These are phyloP conservation scores for Crematogaster levior DNA, from an alignment of 2,888 invertebrate species.

Conservation along the genomic window DNA sequence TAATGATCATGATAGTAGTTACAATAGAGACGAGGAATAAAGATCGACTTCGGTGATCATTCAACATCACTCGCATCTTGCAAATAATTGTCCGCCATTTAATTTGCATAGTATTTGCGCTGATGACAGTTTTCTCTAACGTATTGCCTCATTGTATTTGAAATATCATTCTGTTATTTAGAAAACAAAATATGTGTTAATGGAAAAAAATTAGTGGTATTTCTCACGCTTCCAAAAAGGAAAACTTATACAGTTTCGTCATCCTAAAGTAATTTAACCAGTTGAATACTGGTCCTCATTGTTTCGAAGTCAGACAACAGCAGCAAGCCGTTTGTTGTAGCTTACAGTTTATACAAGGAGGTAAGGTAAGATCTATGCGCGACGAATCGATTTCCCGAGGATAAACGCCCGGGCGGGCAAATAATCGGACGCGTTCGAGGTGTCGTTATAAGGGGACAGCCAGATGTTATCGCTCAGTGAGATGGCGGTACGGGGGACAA, in stretches of 20 bases:
- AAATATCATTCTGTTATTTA: not conserved
- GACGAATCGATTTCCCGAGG: conserved; percentile 39
- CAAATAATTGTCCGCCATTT: conserved; percentile 22
- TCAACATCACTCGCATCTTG: conserved; percentile 23
- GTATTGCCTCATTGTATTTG: not conserved
- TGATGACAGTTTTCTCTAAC: not conserved
- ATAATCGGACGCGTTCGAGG: conserved; percentile 59
- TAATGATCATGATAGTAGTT: conserved; percentile 28
- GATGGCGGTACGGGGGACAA: conserved; percentile 27
- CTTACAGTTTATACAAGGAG: conserved; percentile 7
- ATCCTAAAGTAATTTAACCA: not conserved
- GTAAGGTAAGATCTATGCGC: conserved; percentile 35
- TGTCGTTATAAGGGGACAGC: conserved; percentile 56
- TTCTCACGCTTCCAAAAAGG: not conserved
- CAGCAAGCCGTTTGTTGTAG: not conserved
- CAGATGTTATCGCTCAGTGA: conserved; percentile 63
- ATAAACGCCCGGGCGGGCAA: conserved; percentile 56
- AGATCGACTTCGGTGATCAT: conserved; percentile 11
- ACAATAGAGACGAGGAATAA: conserved; percentile 31
- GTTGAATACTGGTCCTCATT: not conserved
- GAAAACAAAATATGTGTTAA: not conserved
- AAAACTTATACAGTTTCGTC: not conserved
- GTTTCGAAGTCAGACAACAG: not conserved
- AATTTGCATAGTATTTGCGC: conserved; percentile 12
- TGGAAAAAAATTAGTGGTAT: not conserved